Base-by-base conservation (phyloP, 2,888 invertebrate genomes). In the Chesias legatella region DNA sequence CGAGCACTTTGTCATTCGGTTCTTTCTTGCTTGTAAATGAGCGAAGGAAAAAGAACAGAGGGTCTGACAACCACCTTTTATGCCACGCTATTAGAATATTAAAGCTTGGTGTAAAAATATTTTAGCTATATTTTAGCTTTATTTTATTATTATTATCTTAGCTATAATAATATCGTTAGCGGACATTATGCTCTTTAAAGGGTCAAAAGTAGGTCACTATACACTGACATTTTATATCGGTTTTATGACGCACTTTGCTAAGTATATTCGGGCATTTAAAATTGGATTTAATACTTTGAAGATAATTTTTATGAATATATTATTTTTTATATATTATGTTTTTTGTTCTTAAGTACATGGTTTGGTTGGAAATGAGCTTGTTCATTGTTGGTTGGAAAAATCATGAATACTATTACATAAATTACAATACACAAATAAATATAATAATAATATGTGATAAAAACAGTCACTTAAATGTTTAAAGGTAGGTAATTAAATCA, bases 1-100 rank as follows among this genome's bases (percentile, higher is more conserved):
- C n/a, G 25, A 32, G 42, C 21, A 27, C 25, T 41, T 43, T 43
- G 26, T 39, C 33, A 35, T 45, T 43, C 32, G 4, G 8, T 23
- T 32, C 21, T 10, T 29, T 41, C 31, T 35, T 27, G 43, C 45
- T 46, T 37, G 36, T 32, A 43, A 48, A 51, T 37, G 37, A 53
- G 38, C 32, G 30, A 25, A 38, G 23, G 23, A 33, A 43, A 43
- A 48, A 42, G 22, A 39, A 47, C 11, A 6, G 21, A 10, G 11
- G 24, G 42, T 30, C n/a, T 10, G 6, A 26, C 23, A 23, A 11
- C 30, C 35, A 9, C 17, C 6, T 33, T 43, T 41, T 33, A 23
- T 10, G 23, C 20, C 30, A 31, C 25, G 29, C 26, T 25, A 32
- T 9, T 24, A 35, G 10, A 42, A 40, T 47, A 44, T 29, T 27